Conservation (phyloP, 2,797 vertebrate genomes). For the Chelon auratus region DNA sequence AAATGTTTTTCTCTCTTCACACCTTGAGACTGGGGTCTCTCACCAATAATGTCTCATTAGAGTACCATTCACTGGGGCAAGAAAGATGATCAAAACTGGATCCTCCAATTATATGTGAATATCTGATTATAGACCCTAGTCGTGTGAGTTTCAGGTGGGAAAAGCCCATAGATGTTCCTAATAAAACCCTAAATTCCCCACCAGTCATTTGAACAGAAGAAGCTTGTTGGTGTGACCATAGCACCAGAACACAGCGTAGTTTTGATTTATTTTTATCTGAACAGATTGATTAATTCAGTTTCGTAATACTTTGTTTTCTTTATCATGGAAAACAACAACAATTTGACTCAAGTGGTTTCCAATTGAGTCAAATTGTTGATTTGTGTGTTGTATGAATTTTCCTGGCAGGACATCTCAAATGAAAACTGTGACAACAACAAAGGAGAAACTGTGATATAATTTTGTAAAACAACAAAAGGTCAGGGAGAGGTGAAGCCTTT, state of each 20-base stretch:
- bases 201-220: no score
- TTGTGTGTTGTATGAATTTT: slow-evolving; percentile 11
- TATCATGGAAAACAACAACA: slow-evolving; percentile 3
- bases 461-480: slow-evolving; percentile 48
- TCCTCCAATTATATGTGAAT: no score
- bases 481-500: slow-evolving; percentile 41
- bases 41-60: no score
- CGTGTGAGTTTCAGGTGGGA: no score
- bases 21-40: no score
- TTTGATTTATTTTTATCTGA: neutral
- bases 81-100: no score
- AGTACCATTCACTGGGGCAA: no score
- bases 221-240: neutral
- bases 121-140: no score
- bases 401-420: neutral
- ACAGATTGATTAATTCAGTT: slow-evolving; percentile 8
- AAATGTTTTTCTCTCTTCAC: no score
- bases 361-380: neutral
- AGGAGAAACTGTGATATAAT: slow-evolving; percentile 22
- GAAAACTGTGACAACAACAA: slow-evolving; percentile 20
- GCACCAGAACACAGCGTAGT: neutral
- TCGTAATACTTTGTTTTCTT: neutral
- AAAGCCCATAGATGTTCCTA: no score
- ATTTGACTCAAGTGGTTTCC: neutral
- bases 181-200: no score